These are phyloP conservation scores for Delia radicum DNA, from an alignment of 1,140 invertebrate genomes.

Conservation along the genomic window DNA sequence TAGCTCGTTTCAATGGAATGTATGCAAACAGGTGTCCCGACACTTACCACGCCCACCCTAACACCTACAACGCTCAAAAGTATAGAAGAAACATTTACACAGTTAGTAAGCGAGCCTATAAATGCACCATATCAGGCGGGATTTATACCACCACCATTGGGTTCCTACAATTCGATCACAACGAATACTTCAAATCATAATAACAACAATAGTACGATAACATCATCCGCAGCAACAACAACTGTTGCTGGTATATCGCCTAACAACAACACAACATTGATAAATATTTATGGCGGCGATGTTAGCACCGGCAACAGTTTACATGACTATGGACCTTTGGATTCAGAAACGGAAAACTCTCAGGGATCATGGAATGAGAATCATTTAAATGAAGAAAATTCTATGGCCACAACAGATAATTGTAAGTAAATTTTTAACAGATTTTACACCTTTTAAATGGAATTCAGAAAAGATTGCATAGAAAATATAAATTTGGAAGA, in stretches of 20 bases:
- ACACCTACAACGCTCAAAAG: slow-evolving; percentile 90
- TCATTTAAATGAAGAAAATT: slow-evolving; percentile 47
- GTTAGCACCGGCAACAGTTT: slow-evolving; percentile 29
- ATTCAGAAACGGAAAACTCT: slow-evolving; percentile 45
- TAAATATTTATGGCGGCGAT: slow-evolving; percentile 1
- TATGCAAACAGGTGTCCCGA: slow-evolving; percentile 81
- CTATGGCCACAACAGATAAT: slow-evolving; percentile 47
- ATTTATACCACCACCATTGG: slow-evolving; percentile 75
- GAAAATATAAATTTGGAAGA: too few relatives aligned
- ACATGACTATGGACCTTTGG: slow-evolving; percentile 22
- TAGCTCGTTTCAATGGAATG: slow-evolving; percentile 81
- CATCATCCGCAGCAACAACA: slow-evolving; percentile 22
- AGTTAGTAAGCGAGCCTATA: slow-evolving; percentile 68
- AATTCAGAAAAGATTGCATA: too few relatives aligned
- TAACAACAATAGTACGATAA: neutral
- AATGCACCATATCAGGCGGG: slow-evolving; percentile 81
- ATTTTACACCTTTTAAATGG: too few relatives aligned
- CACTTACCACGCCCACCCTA: slow-evolving; percentile 85
- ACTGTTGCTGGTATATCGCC: slow-evolving; percentile 23
- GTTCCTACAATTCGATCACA: slow-evolving; percentile 28
- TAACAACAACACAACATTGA: slow-evolving; percentile 19
- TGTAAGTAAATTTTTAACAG: slow-evolving; percentile 50
- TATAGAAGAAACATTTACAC: slow-evolving; percentile 82
- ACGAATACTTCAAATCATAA: slow-evolving; percentile 12
- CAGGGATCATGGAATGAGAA: slow-evolving; percentile 44